phyloP scores from a whole-genome alignment of 2,888 invertebrate species.

The Phortica magna region DNA sequence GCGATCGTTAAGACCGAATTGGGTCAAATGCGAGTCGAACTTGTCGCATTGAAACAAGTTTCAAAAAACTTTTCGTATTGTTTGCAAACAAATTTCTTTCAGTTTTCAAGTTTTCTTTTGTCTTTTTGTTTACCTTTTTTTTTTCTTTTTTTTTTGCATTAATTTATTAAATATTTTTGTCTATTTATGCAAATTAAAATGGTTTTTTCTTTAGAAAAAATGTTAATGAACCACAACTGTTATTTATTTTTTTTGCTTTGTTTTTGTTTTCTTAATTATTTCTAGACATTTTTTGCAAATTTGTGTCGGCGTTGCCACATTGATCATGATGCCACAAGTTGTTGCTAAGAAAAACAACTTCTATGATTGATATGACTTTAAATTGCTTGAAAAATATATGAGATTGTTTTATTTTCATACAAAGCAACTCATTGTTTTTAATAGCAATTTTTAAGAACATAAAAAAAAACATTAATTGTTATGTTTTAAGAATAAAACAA shows the following conservation, averaged over 20 bases:
- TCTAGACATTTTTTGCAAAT: not conserved
- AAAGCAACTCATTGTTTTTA: not conserved
- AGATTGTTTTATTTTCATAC: not conserved
- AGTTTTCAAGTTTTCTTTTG: not conserved
- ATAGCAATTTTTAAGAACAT: not conserved
- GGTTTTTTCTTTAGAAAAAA: conserved; percentile 16
- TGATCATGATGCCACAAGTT: not conserved
- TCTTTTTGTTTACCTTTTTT: not conserved
- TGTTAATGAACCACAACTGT: conserved; percentile 29
- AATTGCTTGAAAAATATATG: not conserved
- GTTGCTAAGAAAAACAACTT: too few relatives aligned
- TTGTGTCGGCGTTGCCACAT: conserved; percentile 3
- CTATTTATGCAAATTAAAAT: conserved; percentile 7
- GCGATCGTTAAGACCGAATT: not conserved
- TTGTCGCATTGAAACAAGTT: conserved; percentile 1
- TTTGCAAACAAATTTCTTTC: not conserved
- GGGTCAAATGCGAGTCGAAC: not conserved
- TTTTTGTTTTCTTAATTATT: not conserved
- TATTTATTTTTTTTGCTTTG: conserved; percentile 1
- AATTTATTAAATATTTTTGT: not conserved
- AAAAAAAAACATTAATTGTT: not conserved
- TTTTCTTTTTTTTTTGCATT: not conserved
- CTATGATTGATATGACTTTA: not conserved
- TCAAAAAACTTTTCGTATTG: not conserved
- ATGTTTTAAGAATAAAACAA: not conserved